Percentiles rank a stretch among this genome's conserved stretches.
phyloP scores from a whole-genome alignment of 2,797 vertebrate genomes.

The Sardinella longiceps region DNA sequence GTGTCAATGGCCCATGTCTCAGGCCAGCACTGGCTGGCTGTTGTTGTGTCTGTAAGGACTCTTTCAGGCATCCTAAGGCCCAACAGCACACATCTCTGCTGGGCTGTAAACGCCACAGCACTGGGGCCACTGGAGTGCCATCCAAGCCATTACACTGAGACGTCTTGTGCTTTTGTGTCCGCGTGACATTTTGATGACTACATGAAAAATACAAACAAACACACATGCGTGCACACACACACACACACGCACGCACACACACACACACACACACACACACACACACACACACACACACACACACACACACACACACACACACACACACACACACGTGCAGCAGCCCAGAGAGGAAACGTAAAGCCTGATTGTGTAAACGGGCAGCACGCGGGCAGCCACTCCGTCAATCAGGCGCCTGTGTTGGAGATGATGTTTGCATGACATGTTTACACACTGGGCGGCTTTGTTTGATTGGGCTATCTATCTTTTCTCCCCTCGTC shows the following conservation, averaged over 20 bases:
- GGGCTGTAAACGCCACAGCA: constrained; percentile 29
- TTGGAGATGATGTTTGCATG: constrained; percentile 44
- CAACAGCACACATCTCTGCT: constrained; percentile 35
- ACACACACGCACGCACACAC: neutral
- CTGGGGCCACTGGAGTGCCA: constrained; percentile 35
- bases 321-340: neutral
- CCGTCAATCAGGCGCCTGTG: constrained; percentile 40
- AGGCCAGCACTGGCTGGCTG: constrained; percentile 50
- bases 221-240: neutral
- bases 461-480: constrained; percentile 32
- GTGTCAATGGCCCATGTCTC: constrained; percentile 53
- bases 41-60: constrained; percentile 42
- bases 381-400: constrained; percentile 29
- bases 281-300: neutral
- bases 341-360: neutral
- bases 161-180: constrained; percentile 44
- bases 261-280: no score
- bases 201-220: neutral
- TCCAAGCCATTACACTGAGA: constrained; percentile 41
- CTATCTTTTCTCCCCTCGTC: neutral
- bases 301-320: neutral
- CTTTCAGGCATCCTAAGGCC: constrained; percentile 46
- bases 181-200: constrained; percentile 27
- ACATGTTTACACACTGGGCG: constrained; percentile 44
- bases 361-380: neutral